Base-by-base conservation (phyloP, 2,113 vertebrate species). In the Rhegmatorhina hoffmannsi region DNA sequence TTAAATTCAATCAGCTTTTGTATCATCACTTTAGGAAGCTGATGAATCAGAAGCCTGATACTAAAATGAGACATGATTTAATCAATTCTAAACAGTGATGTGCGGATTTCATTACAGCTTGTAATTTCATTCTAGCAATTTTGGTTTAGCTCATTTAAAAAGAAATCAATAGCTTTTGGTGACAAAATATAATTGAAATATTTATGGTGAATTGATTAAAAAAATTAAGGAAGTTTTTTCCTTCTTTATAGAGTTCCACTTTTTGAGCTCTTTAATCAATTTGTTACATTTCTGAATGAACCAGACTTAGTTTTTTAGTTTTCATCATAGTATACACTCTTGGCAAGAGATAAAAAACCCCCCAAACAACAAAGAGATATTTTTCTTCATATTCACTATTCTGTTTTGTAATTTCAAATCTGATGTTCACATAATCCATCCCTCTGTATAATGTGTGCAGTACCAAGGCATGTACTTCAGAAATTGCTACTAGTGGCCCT, bases 21-120 rank as follows among this genome's bases (percentile, higher is more conserved):
- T 46, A 80, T 63, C 19, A 87, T 86, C 76, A 83, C 29, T 77
- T 90, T 50, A 76, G 43, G 77, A 80, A 47, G 7, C 26, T 66
- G 59, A 82, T 88, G n/a, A 90, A 92, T 85, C 44, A 90, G 66
- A 89, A 96, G 46, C 17, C 29, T 46, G 72, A 83, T 90, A 93
- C 73, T 83, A 88, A 97, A 92, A 84, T 50, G 24, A 43, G 33
- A 58, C 43, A 89, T 83, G 83, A 92, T 93, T 96, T 86, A 83
- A 96, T 92, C 59, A 83, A 38, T 69, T 83, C 59, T 92, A 78
- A 89, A 91, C 73, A 70, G 47, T 86, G 72, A 95, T 67, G 64
- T 75, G 84, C 84, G 47, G 76, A 84, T 93, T 94, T 95, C 52
- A 92, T 92, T 94, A 93, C 40, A 73, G 55, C 15, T 85, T 94